Percentiles rank a stretch among this genome's conserved stretches.
These are phyloP conservation scores for Ciconia maguari DNA, from an alignment of 2,113 vertebrate genomes.

Conservation along the genomic window DNA sequence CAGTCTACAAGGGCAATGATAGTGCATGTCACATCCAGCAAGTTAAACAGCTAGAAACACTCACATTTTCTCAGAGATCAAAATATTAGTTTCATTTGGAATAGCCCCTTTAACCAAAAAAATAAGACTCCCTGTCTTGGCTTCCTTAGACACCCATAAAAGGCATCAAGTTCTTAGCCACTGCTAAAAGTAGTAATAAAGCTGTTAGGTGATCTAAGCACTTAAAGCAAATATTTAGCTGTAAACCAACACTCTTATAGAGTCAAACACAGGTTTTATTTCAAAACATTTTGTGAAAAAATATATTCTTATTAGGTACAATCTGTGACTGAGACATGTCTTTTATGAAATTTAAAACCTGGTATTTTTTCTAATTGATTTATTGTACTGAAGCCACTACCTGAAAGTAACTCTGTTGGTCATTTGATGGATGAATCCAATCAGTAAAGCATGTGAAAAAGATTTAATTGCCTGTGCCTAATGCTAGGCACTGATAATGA, in stretches of 20 bases:
- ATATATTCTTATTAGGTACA: background rate
- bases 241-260: background rate
- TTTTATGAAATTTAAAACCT: background rate
- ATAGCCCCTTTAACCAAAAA: background rate
- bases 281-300: background rate
- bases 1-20: background rate
- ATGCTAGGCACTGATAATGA: background rate
- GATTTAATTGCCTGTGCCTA: background rate
- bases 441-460: background rate
- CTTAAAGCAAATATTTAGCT: background rate
- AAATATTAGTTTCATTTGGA: background rate
- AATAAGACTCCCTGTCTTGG: background rate
- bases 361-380: background rate
- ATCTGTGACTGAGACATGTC: background rate
- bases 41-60: background rate
- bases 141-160: background rate
- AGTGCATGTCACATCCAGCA: background rate
- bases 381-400: background rate
- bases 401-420: background rate
- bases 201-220: background rate
- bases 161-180: background rate
- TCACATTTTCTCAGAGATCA: background rate
- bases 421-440: background rate
- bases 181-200: background rate
- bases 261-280: background rate